phyloP scores from a whole-genome alignment of 35 echinoderm and acorn worm genomes.

The Stichopus chloronotus region DNA sequence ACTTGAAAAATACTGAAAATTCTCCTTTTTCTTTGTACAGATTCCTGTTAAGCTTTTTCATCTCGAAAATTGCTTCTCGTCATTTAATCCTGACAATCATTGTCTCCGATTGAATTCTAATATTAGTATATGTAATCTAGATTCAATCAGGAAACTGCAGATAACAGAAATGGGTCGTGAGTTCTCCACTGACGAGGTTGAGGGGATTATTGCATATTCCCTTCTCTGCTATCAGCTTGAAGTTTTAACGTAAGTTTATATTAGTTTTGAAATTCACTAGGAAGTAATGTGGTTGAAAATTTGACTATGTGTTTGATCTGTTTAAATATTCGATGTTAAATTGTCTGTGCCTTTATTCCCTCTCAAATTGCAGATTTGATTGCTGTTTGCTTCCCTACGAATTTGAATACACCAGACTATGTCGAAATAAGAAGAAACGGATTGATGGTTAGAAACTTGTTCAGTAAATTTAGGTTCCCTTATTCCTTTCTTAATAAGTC shows the following conservation, averaged over 20 bases:
- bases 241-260: background rate
- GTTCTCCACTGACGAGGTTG: background rate
- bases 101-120: background rate
- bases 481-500: background rate
- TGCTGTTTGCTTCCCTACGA: background rate
- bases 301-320: background rate
- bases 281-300: background rate
- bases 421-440: background rate
- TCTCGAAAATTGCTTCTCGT: background rate
- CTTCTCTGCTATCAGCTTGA: background rate
- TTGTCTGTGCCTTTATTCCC: background rate
- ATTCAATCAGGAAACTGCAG: background rate
- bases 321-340: background rate
- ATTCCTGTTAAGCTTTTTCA: background rate
- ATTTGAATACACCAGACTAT: background rate
- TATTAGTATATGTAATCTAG: background rate
- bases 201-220: background rate
- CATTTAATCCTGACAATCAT: background rate
- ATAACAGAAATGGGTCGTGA: background rate
- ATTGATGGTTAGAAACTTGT: background rate
- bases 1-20: background rate
- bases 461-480: background rate
- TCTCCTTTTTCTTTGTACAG: background rate
- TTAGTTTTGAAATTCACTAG: background rate
- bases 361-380: background rate